Conservation (phyloP, 2,113 vertebrate species). For the Trochalopteron elliotii region DNA sequence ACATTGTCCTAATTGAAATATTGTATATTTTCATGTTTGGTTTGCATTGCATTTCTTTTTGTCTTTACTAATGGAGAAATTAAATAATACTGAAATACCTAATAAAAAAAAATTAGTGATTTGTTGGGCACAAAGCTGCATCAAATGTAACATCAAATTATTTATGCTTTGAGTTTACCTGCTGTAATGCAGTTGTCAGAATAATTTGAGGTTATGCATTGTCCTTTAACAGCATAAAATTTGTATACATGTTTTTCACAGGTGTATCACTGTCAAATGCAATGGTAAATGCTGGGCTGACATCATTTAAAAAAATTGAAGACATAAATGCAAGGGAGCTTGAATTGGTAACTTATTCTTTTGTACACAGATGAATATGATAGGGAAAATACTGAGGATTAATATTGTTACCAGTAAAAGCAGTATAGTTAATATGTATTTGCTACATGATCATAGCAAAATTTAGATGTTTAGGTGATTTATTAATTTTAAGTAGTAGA, state of each 20-base stretch:
- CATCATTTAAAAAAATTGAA: constrained; percentile 94
- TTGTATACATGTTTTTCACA: constrained; percentile 63
- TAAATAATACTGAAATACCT: not conserved
- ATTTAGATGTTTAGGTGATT: not conserved
- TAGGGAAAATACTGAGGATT: not conserved
- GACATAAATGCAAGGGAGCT: constrained; percentile 88
- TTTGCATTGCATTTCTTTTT: not conserved
- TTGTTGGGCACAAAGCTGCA: not conserved
- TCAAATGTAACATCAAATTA: not conserved
- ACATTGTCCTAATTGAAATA: not conserved
- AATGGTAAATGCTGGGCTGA: constrained; percentile 95
- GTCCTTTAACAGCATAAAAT: not conserved
- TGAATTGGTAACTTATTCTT: constrained; percentile 83
- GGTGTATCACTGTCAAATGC: constrained; percentile 89
- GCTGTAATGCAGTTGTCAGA: not conserved
- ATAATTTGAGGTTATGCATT: constrained; percentile 8
- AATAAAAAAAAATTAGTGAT: not conserved
- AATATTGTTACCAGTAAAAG: not conserved
- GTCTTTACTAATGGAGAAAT: not conserved
- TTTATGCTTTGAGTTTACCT: constrained; percentile 1
- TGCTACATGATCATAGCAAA: not conserved
- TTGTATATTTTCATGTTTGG: not conserved
- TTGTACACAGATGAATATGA: not conserved
- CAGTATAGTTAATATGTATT: not conserved
- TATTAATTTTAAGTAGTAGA: not conserved